Conservation (phyloP, 2,888 invertebrate genomes). For the Dascillus cervinus region DNA sequence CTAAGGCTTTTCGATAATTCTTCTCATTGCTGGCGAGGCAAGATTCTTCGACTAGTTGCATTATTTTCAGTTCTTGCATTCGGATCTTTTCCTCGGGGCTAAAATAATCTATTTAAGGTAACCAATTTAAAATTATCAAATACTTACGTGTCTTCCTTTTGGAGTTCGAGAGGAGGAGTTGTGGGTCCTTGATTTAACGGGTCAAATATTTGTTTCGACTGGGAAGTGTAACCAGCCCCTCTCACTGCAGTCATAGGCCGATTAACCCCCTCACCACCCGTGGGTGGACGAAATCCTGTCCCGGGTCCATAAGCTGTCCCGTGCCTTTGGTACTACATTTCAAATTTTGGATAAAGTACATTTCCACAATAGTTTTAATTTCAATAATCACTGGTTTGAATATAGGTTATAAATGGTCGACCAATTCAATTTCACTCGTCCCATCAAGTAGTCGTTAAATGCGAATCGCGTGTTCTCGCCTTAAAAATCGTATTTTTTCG, state of each 20-base stretch:
- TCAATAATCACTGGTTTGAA: too few species aligned
- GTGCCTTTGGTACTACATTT: constrained; percentile 38
- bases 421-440: too few species aligned
- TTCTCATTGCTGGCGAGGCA: constrained; percentile 61
- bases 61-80: constrained; percentile 81
- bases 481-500: too few species aligned
- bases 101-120: constrained; percentile 7
- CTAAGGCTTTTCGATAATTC: constrained; percentile 61
- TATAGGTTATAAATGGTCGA: too few species aligned
- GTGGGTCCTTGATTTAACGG: constrained; percentile 62
- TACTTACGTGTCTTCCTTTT: constrained; percentile 70
- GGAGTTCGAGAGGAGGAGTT: constrained; percentile 58
- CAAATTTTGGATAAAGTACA: neutral
- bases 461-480: too few species aligned
- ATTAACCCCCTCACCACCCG: constrained; percentile 35
- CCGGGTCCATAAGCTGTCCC: constrained; percentile 38
- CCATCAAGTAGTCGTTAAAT: too few species aligned
- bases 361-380: neutral
- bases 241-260: constrained; percentile 95
- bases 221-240: constrained; percentile 91
- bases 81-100: constrained; percentile 90
- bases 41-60: constrained; percentile 84
- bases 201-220: constrained; percentile 59
- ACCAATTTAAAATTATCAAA: constrained; percentile 1
- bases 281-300: constrained; percentile 40